phyloP scores from a whole-genome alignment of 2,888 invertebrate species.

The Palloptera scutellata region DNA sequence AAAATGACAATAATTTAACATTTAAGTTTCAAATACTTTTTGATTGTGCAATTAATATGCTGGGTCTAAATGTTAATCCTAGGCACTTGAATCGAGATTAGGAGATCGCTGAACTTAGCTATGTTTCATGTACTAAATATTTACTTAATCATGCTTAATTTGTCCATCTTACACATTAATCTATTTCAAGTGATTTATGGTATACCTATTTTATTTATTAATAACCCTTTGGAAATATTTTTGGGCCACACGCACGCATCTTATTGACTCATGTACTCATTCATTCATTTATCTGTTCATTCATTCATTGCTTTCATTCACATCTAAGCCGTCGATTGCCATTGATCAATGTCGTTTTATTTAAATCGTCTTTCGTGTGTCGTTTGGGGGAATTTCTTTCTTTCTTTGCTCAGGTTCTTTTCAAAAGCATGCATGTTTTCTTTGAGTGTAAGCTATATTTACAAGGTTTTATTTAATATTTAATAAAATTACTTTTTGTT shows the following conservation, averaged over 20 bases:
- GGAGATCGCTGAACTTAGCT: too few relatives aligned
- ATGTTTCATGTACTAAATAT: too few relatives aligned
- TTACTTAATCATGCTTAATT: neutral
- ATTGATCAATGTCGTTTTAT: conserved; percentile 25
- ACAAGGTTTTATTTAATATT: conserved; percentile 20
- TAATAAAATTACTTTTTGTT: conserved; percentile 9
- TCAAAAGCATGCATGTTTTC: neutral
- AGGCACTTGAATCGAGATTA: too few relatives aligned
- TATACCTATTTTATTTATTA: too few relatives aligned
- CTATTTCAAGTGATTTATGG: too few relatives aligned
- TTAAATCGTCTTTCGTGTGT: neutral
- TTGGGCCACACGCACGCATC: neutral
- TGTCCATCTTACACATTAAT: neutral
- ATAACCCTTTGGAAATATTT: neutral
- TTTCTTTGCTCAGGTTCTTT: neutral
- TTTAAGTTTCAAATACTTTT: neutral
- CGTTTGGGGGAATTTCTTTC: neutral
- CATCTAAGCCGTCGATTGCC: neutral
- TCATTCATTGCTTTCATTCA: conserved; percentile 17
- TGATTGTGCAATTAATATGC: too few relatives aligned
- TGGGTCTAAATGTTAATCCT: too few relatives aligned
- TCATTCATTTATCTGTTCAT: conserved; percentile 1
- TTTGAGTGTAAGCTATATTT: conserved; percentile 9
- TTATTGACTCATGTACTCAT: neutral
- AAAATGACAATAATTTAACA: neutral